phyloP scores from a whole-genome alignment of 2,113 vertebrate species.

The Fukomys damarensis region DNA sequence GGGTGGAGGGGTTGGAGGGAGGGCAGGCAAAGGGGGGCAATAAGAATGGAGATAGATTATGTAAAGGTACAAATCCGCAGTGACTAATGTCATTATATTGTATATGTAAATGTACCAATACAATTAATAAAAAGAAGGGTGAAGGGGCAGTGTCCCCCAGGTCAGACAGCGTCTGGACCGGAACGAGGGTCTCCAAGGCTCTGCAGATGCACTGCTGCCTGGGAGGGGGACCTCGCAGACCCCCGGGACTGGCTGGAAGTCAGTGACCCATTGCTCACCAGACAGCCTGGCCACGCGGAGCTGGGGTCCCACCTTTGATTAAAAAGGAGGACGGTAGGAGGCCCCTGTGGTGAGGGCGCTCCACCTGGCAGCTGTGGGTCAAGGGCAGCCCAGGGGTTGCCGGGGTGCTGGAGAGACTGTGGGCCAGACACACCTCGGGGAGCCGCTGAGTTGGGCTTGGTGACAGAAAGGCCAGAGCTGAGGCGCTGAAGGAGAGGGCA shows the following conservation, averaged over 20 bases:
- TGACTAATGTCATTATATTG: too few species aligned
- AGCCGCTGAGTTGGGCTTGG: too few species aligned
- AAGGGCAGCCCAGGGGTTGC: background rate
- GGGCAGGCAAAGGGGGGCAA: too few species aligned
- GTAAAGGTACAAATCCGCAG: too few species aligned
- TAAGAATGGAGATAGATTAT: too few species aligned
- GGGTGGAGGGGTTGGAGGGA: too few species aligned
- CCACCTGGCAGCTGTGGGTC: background rate
- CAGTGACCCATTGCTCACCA: too few species aligned
- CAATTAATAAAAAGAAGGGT: too few species aligned
- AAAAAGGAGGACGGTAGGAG: background rate
- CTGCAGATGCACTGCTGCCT: background rate
- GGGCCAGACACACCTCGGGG: background rate
- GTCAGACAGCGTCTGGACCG: background rate
- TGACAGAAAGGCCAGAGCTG: background rate
- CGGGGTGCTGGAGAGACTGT: fast-evolving
- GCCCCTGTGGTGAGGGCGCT: fast-evolving
- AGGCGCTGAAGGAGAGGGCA: background rate
- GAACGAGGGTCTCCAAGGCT: background rate
- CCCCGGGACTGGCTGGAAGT: too few species aligned
- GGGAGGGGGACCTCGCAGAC: background rate
- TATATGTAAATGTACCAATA: too few species aligned
- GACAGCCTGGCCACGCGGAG: background rate
- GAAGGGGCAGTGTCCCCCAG: fast-evolving
- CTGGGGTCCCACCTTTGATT: too few species aligned